A percentile compares a stretch with the other conserved stretches of the same genome.
Evolutionary conservation across 2,888 invertebrate genomes (phyloP).

Genomic region (Rhagonycha fulva): DNA sequence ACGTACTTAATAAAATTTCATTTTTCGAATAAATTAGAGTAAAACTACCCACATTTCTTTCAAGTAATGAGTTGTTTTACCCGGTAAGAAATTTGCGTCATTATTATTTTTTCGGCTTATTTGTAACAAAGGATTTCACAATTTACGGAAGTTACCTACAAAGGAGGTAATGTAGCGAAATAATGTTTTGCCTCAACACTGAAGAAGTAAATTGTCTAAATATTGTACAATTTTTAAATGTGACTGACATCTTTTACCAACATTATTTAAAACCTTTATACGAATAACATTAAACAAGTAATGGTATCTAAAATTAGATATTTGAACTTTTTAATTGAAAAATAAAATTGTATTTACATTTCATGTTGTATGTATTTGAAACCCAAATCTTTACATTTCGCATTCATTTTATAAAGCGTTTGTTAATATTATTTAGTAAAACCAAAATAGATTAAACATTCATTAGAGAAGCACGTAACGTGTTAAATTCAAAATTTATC

Average conservation of each 20-base stretch:
- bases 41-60: not conserved
- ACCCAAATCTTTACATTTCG: not conserved
- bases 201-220: not conserved
- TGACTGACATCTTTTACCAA: not conserved
- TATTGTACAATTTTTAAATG: not conserved
- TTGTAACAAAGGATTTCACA: not conserved
- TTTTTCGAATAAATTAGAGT: not conserved
- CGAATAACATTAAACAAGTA: not conserved
- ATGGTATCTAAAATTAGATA: not conserved
- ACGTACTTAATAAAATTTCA: not conserved
- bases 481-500: slow-evolving; percentile 6
- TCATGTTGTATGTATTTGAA: not conserved
- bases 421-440: slow-evolving; percentile 16
- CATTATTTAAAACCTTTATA: not conserved
- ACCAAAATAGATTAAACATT: slow-evolving; percentile 12
- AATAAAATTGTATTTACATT: not conserved
- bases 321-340: not conserved
- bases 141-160: not conserved
- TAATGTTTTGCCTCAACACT: not conserved
- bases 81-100: not conserved
- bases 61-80: not conserved
- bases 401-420: slow-evolving; percentile 21
- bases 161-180: not conserved
- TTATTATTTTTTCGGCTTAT: not conserved
- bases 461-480: slow-evolving; percentile 10